Conservation (phyloP, 2,888 invertebrate genomes). For the Geotrupes spiniger region DNA sequence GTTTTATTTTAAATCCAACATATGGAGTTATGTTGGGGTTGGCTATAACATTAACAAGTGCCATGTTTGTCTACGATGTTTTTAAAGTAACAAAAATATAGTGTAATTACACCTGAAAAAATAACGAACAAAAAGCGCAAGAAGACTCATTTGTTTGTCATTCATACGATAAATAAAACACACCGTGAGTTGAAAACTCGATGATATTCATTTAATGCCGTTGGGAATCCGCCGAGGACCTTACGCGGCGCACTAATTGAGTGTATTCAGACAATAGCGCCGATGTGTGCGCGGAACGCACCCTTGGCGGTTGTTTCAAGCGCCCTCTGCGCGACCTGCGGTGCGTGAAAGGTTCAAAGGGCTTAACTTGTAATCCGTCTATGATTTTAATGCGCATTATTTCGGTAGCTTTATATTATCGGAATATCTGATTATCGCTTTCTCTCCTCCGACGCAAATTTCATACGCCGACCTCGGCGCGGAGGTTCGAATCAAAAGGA, state of each 20-base stretch:
- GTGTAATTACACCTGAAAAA: too few relatives aligned
- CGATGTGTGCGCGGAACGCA: conserved; percentile 9
- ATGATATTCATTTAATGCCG: conserved; percentile 2
- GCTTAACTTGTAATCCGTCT: conserved; percentile 43
- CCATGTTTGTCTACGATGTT: too few relatives aligned
- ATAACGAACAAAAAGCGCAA: too few relatives aligned
- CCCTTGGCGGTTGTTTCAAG: conserved; percentile 18
- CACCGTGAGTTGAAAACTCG: too few relatives aligned
- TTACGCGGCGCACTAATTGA: conserved; percentile 43
- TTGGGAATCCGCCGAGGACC: conserved; percentile 1
- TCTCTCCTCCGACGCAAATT: conserved; percentile 12
- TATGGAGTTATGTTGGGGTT: too few relatives aligned
- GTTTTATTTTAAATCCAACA: too few relatives aligned
- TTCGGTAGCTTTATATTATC: conserved; percentile 35
- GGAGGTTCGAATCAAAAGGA: conserved; percentile 18
- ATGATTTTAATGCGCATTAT: conserved; percentile 51
- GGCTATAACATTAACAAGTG: too few relatives aligned
- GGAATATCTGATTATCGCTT: conserved; percentile 25
- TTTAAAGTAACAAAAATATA: too few relatives aligned
- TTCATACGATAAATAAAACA: too few relatives aligned
- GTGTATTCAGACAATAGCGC: conserved; percentile 48
- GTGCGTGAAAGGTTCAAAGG: conserved; percentile 50
- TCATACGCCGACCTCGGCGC: not conserved
- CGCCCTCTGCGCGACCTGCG: conserved; percentile 34
- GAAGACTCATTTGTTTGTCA: too few relatives aligned